A percentile compares a stretch with the other conserved stretches of the same genome.
Conservation (phyloP, 92 coral and sea anemone species). For the Anthopleura xanthogrammica region DNA sequence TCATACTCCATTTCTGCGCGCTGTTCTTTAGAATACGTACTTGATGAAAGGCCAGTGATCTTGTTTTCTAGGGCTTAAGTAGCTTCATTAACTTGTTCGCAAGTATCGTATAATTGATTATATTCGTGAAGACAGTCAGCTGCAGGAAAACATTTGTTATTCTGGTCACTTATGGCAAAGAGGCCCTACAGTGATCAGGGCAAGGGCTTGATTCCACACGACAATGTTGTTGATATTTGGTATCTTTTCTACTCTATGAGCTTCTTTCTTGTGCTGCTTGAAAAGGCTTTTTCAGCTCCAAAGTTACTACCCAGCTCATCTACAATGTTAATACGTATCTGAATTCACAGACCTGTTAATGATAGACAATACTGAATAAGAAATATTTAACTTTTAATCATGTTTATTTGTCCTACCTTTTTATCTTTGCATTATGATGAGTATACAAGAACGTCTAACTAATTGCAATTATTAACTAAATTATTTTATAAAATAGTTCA, state of each 20-base stretch:
- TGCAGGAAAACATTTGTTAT: constrained; percentile 28
- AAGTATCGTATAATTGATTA: constrained; percentile 17
- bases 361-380: no score
- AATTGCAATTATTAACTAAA: no score
- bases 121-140: constrained; percentile 40
- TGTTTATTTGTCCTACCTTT: no score
- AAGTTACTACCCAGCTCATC: constrained; percentile 43
- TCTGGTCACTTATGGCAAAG: constrained; percentile 51
- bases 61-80: constrained; percentile 30
- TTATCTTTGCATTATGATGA: no score
- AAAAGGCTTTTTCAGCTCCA: constrained; percentile 43
- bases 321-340: constrained; percentile 39
- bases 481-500: no score
- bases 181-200: constrained; percentile 53
- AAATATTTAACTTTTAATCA: no score
- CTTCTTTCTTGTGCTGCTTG: constrained; percentile 4
- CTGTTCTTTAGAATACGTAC: constrained; percentile 26
- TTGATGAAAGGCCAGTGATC: constrained; percentile 19
- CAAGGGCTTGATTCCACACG: constrained; percentile 46
- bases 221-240: constrained; percentile 54
- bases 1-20: constrained; percentile 33
- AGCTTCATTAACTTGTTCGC: constrained; percentile 31
- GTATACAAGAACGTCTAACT: no score
- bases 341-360: constrained; percentile 16
- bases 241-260: constrained; percentile 43